Percentiles rank a stretch among this genome's conserved stretches.
These are phyloP conservation scores for Microctonus aethiopoides DNA, from an alignment of 2,888 invertebrate species.

Conservation along the genomic window DNA sequence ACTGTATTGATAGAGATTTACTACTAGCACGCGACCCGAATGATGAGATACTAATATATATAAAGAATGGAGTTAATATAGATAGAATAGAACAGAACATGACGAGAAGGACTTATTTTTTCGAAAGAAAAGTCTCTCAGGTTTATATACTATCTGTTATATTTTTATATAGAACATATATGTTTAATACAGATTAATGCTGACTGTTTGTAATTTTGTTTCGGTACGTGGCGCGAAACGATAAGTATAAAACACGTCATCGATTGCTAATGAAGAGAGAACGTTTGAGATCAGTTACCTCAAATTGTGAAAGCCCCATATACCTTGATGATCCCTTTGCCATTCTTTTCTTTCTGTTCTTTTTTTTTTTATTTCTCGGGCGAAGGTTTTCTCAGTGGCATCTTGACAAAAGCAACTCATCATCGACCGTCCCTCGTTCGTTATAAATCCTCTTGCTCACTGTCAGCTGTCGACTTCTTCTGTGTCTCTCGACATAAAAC, in stretches of 20 bases:
- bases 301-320: background rate
- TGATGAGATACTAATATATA: slow-evolving; percentile 35
- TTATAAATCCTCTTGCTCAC: background rate
- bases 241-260: slow-evolving; percentile 13
- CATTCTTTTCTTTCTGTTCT: background rate
- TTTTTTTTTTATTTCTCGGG: background rate
- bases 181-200: slow-evolving; percentile 51
- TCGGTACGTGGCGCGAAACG: slow-evolving; percentile 54
- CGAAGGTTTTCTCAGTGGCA: background rate
- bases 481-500: background rate
- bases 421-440: background rate
- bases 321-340: background rate
- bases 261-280: slow-evolving; percentile 24
- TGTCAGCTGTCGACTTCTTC: background rate
- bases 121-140: background rate
- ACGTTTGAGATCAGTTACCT: slow-evolving; percentile 26
- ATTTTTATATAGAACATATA: slow-evolving; percentile 7
- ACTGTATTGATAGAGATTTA: slow-evolving; percentile 55
- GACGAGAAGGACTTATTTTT: background rate
- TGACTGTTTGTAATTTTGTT: slow-evolving; percentile 59
- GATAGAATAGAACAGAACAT: background rate
- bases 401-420: slow-evolving; percentile 1
- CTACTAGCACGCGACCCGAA: slow-evolving; percentile 50
- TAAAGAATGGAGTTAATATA: background rate
- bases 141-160: slow-evolving; percentile 32